Evolutionary conservation across 1,140 invertebrate genomes (phyloP), one percentile per base, ranked within the genome.

Genomic region (Drosophila eugracilis): DNA sequence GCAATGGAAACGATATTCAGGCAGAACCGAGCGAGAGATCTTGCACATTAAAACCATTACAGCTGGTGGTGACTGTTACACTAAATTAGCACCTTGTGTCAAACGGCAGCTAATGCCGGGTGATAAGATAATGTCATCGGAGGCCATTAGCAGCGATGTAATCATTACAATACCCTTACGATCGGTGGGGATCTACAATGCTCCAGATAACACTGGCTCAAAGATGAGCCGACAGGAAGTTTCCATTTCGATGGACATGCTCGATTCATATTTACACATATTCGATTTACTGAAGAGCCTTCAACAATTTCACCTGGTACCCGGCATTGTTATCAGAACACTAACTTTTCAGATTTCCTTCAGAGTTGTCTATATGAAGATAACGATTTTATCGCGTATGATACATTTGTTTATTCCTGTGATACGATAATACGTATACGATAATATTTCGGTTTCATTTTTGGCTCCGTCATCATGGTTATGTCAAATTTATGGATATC

Each of bases 351-450:
- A 26, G 62, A 55, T 67, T 60, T 42, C 44, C 37, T 57, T 63
- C 75, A 47, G 55, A 24, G 53, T 42, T 85, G 81, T 85, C 83
- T 77, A 70, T 66, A 54, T 12, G 12, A 10, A 62, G 81, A 88
- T 86, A 86, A 88, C 42, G 44, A 72, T 78, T 60, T 80, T 85
- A 80, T 86, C 72, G 32, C 39, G 62, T 44, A 81, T 78, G 81
- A 86, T 78, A 88, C 69, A 88, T 85, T 78, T 81, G 73, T 78
- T 80, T 78, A 50, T 47, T 72, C 54, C 32, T 74, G 32, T 22
- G 62, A 14, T 70, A 22, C 41, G 21, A 22, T 44, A 14, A 45
- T 37, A 12, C 19, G 9, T 65, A 49, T 53, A 62, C 30, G 17
- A 30, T 19, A 21, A 21, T 24, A 48, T 15, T 50, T 65, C 10